These are phyloP conservation scores for Decapterus maruadsi DNA, from an alignment of 2,797 vertebrate species.

Conservation along the genomic window DNA sequence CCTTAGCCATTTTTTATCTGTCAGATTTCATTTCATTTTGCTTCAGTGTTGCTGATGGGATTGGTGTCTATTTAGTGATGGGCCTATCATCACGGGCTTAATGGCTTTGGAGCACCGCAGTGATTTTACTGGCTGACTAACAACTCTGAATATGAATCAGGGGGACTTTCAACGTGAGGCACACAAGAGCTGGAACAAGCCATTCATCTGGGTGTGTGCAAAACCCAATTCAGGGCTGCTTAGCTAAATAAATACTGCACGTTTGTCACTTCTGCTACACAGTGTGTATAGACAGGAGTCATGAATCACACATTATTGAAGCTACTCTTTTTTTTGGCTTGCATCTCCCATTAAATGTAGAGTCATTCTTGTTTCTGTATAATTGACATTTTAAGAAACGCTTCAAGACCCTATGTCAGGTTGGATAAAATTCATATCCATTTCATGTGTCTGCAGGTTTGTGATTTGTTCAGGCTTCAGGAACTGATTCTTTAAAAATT, in stretches of 20 bases:
- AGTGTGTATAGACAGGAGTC: conserved; percentile 5
- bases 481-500: conserved; percentile 28
- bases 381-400: conserved; percentile 12
- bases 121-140: conserved; percentile 71
- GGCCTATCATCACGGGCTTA: conserved; percentile 66
- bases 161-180: conserved; percentile 43
- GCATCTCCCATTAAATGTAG: not conserved
- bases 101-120: conserved; percentile 64
- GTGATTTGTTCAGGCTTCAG: conserved; percentile 8
- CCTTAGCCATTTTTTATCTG: conserved; percentile 40
- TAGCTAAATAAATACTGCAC: conserved; percentile 17
- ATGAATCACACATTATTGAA: not conserved
- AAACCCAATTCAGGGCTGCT: conserved; percentile 29
- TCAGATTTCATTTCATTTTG: conserved; percentile 64
- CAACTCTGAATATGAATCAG: conserved; percentile 70
- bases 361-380: not conserved
- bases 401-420: not conserved
- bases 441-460: conserved; percentile 17
- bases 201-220: conserved; percentile 36
- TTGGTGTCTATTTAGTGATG: conserved; percentile 63
- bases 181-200: conserved; percentile 22
- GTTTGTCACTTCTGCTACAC: conserved; percentile 4
- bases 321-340: not conserved
- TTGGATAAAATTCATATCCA: not conserved
- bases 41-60: conserved; percentile 61